Conservation (phyloP, 2,888 invertebrate genomes). For the Ectemnius lituratus region DNA sequence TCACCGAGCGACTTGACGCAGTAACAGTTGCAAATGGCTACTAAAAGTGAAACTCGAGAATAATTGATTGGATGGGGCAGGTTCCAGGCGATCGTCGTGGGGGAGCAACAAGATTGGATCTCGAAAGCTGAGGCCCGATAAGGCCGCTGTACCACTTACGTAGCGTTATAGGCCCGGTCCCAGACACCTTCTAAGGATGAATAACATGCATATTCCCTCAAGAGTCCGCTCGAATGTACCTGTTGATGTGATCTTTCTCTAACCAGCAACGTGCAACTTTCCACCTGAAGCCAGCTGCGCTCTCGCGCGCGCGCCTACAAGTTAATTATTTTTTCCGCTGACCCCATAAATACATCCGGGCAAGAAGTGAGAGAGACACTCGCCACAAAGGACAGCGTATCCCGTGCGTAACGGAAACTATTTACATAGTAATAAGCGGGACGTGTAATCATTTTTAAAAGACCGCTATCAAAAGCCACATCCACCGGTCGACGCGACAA, state of each 20-base stretch:
- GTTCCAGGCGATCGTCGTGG: constrained; percentile 1
- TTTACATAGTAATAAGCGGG: constrained; percentile 32
- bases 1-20: constrained; percentile 1
- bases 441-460: constrained; percentile 29
- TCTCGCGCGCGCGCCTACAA: not conserved
- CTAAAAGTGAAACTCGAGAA: constrained; percentile 17
- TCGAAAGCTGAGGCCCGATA: not conserved
- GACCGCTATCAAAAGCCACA: constrained; percentile 33
- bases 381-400: not conserved
- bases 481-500: constrained; percentile 10
- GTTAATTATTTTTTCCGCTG: constrained; percentile 6
- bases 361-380: not conserved
- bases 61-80: constrained; percentile 54
- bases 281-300: too few species aligned
- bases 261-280: too few species aligned
- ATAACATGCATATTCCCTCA: too few species aligned
- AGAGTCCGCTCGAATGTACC: too few species aligned
- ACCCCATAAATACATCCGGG: not conserved
- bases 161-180: constrained; percentile 18
- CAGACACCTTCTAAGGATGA: not conserved
- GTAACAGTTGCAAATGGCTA: constrained; percentile 18
- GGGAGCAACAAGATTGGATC: too few species aligned
- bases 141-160: not conserved
- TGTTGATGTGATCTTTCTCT: too few species aligned
- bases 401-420: not conserved